These are phyloP conservation scores for Lithophane ornitopus DNA, from an alignment of 2,888 invertebrate genomes.

Conservation along the genomic window DNA sequence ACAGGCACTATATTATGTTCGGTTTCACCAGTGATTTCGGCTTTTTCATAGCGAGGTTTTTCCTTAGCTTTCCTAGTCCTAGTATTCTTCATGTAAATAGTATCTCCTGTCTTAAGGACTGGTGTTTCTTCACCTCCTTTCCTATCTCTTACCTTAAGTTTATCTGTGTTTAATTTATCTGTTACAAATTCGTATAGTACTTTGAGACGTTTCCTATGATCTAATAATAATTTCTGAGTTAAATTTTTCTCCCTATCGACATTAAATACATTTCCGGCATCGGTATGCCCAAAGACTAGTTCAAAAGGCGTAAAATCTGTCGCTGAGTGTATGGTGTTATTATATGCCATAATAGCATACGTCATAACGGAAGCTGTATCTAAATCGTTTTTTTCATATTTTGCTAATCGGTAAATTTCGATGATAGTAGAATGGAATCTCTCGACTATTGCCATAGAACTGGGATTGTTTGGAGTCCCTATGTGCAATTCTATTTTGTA, in stretches of 20 bases:
- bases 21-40: background rate
- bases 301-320: background rate
- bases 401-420: background rate
- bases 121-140: too few species aligned
- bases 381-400: background rate
- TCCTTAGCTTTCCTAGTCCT: too few species aligned
- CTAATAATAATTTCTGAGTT: too few species aligned
- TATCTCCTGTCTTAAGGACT: too few species aligned
- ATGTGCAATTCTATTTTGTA: background rate
- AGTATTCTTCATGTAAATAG: too few species aligned
- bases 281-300: background rate
- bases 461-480: background rate
- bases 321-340: background rate
- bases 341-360: background rate
- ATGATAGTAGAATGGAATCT: background rate
- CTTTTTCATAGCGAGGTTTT: too few species aligned
- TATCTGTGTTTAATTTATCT: too few species aligned
- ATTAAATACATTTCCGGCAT: background rate
- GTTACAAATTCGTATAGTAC: too few species aligned
- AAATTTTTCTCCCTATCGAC: background rate
- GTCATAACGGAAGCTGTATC: background rate
- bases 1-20: background rate
- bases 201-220: too few species aligned
- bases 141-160: too few species aligned
- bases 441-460: too few species aligned